A percentile compares a stretch with the other conserved stretches of the same genome.
These are phyloP conservation scores for Lasioglossum pauxillum DNA, from an alignment of 2,888 invertebrate genomes.

Conservation along the genomic window DNA sequence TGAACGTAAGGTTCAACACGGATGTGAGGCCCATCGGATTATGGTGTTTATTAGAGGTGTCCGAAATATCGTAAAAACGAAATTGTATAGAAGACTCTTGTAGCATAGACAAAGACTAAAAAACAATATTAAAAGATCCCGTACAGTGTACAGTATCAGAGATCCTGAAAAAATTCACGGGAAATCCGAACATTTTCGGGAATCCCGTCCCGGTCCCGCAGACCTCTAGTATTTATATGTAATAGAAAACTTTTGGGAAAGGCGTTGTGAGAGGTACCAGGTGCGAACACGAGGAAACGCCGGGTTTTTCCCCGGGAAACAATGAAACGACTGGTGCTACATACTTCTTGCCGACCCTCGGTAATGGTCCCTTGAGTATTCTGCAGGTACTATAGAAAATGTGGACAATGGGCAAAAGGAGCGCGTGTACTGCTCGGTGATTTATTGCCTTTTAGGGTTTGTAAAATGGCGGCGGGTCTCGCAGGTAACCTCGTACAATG, in stretches of 20 bases:
- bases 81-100: too few relatives aligned
- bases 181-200: too few relatives aligned
- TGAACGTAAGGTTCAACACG: background rate
- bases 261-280: background rate
- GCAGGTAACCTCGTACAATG: conserved; percentile 15
- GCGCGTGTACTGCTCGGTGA: background rate
- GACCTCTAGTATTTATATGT: background rate
- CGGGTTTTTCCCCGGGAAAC: background rate
- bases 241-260: background rate
- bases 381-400: background rate
- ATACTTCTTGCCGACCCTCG: background rate
- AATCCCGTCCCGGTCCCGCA: too few relatives aligned
- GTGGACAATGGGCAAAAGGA: background rate
- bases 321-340: background rate
- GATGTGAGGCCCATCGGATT: background rate
- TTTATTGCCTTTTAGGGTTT: conserved; percentile 1
- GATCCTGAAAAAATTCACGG: too few relatives aligned
- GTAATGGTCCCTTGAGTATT: conserved; percentile 6
- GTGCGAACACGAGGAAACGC: background rate
- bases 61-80: too few relatives aligned
- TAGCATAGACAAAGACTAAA: too few relatives aligned
- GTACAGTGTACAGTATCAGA: too few relatives aligned
- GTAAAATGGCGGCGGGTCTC: conserved; percentile 10
- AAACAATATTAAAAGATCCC: too few relatives aligned
- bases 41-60: background rate